These are phyloP conservation scores for Ceratitis capitata DNA, from an alignment of 1,140 invertebrate genomes.

Conservation along the genomic window DNA sequence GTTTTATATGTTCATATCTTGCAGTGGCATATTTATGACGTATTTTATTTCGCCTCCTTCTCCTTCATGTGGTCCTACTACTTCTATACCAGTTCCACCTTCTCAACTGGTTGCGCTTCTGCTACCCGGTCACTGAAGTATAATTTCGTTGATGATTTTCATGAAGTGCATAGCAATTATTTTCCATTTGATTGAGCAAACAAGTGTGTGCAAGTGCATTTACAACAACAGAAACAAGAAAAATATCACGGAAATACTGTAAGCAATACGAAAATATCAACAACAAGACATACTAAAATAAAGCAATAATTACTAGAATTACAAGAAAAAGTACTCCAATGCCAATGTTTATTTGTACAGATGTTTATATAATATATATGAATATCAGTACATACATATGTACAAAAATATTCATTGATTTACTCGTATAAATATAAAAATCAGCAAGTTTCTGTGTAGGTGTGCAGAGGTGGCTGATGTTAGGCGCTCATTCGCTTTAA, in stretches of 20 bases:
- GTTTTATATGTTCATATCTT: neutral
- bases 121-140: neutral
- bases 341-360: slow-evolving; percentile 10
- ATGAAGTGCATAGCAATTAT: slow-evolving; percentile 39
- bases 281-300: neutral
- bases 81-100: neutral
- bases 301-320: slow-evolving; percentile 37
- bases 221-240: neutral
- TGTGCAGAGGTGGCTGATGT: neutral
- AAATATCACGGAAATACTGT: neutral
- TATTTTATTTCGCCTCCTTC: neutral
- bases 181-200: slow-evolving; percentile 44
- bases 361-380: neutral
- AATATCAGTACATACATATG: neutral
- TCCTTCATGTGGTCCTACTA: neutral
- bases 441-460: neutral
- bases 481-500: neutral
- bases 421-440: neutral
- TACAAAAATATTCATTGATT: neutral
- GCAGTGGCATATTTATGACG: neutral
- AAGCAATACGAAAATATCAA: neutral
- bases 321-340: slow-evolving; percentile 17
- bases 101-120: too few species aligned
- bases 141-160: slow-evolving; percentile 9
- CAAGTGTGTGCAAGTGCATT: slow-evolving; percentile 34